phyloP scores from a whole-genome alignment of 2,113 vertebrate genomes.

The Microcebus griseorufus region DNA sequence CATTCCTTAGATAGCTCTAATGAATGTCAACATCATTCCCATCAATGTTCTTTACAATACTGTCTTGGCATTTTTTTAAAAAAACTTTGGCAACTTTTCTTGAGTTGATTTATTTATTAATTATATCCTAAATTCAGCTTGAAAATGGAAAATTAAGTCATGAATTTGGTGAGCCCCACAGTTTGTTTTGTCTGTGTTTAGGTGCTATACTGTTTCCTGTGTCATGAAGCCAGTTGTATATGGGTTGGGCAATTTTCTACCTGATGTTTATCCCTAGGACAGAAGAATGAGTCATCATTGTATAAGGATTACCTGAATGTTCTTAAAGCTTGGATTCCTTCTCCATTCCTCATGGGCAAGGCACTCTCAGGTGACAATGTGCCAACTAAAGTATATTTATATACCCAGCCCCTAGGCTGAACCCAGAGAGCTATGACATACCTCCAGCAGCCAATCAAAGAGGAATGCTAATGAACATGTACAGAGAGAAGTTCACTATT shows the following conservation, averaged over 20 bases:
- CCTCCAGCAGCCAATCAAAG: neutral
- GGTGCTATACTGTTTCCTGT: neutral
- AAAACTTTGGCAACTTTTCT: neutral
- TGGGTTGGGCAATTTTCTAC: neutral
- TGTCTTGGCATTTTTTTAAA: neutral
- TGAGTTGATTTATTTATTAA: neutral
- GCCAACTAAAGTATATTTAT: neutral
- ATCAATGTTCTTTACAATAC: neutral
- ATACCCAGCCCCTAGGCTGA: neutral
- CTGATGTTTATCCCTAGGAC: neutral
- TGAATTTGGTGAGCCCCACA: neutral
- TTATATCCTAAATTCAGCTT: conserved; percentile 6
- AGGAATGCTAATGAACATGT: neutral
- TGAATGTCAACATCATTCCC: neutral
- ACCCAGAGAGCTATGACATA: neutral
- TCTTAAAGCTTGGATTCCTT: neutral
- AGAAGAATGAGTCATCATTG: neutral
- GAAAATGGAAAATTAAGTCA: neutral
- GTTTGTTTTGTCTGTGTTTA: neutral
- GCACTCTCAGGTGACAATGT: neutral
- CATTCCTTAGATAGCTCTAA: neutral
- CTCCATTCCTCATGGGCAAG: neutral
- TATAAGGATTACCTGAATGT: neutral
- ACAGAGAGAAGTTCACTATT: neutral
- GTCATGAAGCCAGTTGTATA: neutral